phyloP scores from a whole-genome alignment of 2,888 invertebrate species.

The Slavum lentiscoides region DNA sequence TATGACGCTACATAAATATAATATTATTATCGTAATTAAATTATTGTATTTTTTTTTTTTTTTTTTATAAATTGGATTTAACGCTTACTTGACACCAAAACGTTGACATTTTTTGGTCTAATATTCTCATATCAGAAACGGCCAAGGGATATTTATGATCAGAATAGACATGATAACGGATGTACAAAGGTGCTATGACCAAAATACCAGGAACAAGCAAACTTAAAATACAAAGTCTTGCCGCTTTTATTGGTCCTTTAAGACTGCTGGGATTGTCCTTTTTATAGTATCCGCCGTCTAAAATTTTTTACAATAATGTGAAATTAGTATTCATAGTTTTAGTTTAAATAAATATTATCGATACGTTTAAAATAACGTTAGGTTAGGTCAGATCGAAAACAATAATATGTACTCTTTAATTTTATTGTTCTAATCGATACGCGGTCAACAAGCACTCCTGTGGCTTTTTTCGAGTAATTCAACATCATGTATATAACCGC shows the following conservation, averaged over 20 bases:
- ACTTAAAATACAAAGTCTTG: constrained; percentile 68
- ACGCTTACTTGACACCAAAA: constrained; percentile 76
- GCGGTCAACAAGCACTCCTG: too few relatives aligned
- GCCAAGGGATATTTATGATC: constrained; percentile 74
- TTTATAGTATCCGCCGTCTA: constrained; percentile 51
- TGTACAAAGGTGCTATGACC: constrained; percentile 70
- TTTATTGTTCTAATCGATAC: too few relatives aligned
- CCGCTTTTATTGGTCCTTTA: constrained; percentile 63
- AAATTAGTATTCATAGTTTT: neutral
- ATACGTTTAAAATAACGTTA: too few relatives aligned
- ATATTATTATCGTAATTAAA: too few relatives aligned
- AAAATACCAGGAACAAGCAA: constrained; percentile 71
- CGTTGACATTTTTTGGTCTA: constrained; percentile 75
- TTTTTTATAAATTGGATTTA: neutral
- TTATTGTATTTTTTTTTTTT: neutral
- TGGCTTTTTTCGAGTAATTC: too few relatives aligned
- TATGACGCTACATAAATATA: constrained; percentile 65
- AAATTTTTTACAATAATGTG: constrained; percentile 18
- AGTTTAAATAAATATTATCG: neutral
- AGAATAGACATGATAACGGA: constrained; percentile 72
- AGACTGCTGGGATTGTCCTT: constrained; percentile 51
- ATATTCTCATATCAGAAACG: constrained; percentile 75
- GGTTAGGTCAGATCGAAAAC: too few relatives aligned
- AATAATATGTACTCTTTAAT: too few relatives aligned
- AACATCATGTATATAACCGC: too few relatives aligned